Conservation (phyloP, 2,888 invertebrate species). For the Temnothorax unifasciatus region DNA sequence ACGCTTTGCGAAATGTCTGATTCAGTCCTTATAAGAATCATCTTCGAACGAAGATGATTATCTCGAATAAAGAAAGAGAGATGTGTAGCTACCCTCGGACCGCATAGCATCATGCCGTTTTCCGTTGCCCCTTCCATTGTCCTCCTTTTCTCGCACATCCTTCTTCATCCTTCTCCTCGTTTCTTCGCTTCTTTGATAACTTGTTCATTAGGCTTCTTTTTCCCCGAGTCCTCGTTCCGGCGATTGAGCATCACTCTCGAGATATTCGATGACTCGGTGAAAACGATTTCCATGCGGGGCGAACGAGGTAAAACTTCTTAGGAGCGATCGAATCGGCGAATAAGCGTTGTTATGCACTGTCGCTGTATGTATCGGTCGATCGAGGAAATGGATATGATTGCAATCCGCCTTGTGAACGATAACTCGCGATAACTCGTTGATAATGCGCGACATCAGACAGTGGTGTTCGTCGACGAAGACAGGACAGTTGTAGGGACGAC, state of each 20-base stretch:
- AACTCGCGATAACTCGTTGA: constrained; percentile 68
- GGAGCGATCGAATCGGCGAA: constrained; percentile 52
- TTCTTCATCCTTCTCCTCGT: constrained; percentile 30
- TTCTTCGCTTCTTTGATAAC: constrained; percentile 13
- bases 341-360: constrained; percentile 38
- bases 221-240: constrained; percentile 29
- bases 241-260: constrained; percentile 61
- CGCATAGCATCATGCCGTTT: constrained; percentile 81
- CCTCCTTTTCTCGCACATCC: constrained; percentile 15
- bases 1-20: constrained; percentile 65
- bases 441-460: constrained; percentile 60
- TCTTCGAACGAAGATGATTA: constrained; percentile 59
- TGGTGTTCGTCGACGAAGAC: constrained; percentile 65
- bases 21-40: constrained; percentile 66
- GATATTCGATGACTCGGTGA: constrained; percentile 45
- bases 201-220: constrained; percentile 22
- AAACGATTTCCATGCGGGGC: constrained; percentile 51
- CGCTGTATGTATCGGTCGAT: constrained; percentile 44
- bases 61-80: constrained; percentile 52
- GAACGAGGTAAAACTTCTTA: constrained; percentile 52
- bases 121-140: constrained; percentile 69
- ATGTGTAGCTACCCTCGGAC: constrained; percentile 86
- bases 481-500: constrained; percentile 74
- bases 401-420: constrained; percentile 62
- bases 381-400: constrained; percentile 61